Conservation (phyloP, 23 tunicate species). For the Styela clava region DNA sequence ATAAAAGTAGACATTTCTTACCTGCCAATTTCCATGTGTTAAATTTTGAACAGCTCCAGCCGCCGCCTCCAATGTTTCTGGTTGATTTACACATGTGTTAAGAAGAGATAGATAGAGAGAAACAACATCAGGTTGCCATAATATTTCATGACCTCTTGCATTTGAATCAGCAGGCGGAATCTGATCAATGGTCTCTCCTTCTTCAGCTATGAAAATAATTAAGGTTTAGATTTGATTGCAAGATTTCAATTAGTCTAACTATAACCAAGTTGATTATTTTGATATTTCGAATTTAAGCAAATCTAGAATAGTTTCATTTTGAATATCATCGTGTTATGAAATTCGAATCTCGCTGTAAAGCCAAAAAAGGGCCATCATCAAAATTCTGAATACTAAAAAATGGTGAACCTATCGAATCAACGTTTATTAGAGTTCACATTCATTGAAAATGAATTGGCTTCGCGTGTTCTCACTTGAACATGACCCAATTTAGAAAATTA, state of each 20-base stretch:
- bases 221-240: too few species aligned
- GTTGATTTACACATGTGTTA: constrained; percentile 21
- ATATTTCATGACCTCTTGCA: constrained; percentile 55
- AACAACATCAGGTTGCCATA: constrained; percentile 79
- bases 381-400: too few species aligned
- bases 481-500: too few species aligned
- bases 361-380: too few species aligned
- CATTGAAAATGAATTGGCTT: too few species aligned
- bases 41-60: constrained; percentile 83
- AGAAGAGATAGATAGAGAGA: constrained; percentile 55
- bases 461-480: too few species aligned
- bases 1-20: too few species aligned
- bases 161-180: constrained; percentile 72
- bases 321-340: not conserved
- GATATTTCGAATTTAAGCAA: too few species aligned
- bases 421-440: too few species aligned
- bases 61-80: constrained; percentile 72
- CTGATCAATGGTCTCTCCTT: constrained; percentile 57
- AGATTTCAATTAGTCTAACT: too few species aligned
- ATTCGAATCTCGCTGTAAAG: not conserved
- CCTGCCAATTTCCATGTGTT: constrained; percentile 84
- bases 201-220: not conserved
- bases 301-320: not conserved
- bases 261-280: too few species aligned
- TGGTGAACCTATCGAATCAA: too few species aligned